Base-by-base conservation (phyloP, 2,888 invertebrate species). In the Muschampia plurimacula region DNA sequence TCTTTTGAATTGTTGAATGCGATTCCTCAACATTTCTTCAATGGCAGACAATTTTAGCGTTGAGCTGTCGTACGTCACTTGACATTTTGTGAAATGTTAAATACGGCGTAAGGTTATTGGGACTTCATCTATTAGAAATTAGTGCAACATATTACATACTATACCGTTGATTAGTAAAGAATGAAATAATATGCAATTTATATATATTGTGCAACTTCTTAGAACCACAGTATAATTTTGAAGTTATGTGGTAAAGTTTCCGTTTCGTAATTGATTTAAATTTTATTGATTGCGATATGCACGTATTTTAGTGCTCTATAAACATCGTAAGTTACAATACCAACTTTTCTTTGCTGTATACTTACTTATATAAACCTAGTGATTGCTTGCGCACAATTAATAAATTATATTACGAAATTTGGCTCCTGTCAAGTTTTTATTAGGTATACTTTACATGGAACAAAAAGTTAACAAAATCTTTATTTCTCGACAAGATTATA, bases 371-470 rank as follows among this genome's bases (percentile, higher is more conserved):
- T 52, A 15, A 52, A 55, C 22, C 12, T 55, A 28, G 57, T 59
- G 32, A 32, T 28, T 57, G 57, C 9, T 59, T 59, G 57, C 57
- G 57, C 57, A 59, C 57, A 59, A 59, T 59, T 32, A 12, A 57
- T 12, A 57, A 57, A 9, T 13, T 55, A 55, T 2, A 5, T 36
- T 36, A 36, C 3, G 55, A 55, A 28, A 55, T 55, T 22, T 55
- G 3, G 10, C 55, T 55, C 3, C 22, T 10, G 22, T 10, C 22
- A 55, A 55, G 22, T 55, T 55, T 55, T 9, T 28, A 22, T 22
- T 55, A 22, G 22, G 22, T 22, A 55, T 22, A 55, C 22, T 9
- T 22, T 22, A 5, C 1, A 5, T 9, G 7, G 52, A 15, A 52
- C 15, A 55, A 22, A 55, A 22, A 5, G 22, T 10, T 55, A 10